A percentile compares a stretch with the other conserved stretches of the same genome.
These are phyloP conservation scores for Lonchura striata DNA, from an alignment of 2,113 vertebrate species.

Conservation along the genomic window DNA sequence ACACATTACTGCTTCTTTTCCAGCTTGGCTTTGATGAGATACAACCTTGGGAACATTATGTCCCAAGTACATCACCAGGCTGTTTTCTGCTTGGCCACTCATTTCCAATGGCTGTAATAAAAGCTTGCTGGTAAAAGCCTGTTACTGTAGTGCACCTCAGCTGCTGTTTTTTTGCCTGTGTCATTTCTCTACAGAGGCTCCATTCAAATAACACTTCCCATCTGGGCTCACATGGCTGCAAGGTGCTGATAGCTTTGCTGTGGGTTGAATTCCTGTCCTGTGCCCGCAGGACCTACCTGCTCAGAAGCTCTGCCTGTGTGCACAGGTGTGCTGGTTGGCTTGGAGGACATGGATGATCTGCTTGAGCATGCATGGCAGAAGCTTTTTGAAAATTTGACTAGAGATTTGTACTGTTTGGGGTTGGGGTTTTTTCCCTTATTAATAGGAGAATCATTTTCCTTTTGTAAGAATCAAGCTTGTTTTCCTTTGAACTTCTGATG, in stretches of 20 bases:
- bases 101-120: not conserved
- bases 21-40: not conserved
- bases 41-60: not conserved
- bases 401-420: not conserved
- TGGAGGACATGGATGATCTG: not conserved
- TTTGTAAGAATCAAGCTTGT: not conserved
- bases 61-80: not conserved
- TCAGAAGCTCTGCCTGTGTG: slow-evolving; percentile 7
- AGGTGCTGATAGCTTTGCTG: slow-evolving; percentile 30
- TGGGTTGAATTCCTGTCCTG: not conserved
- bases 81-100: slow-evolving; percentile 41
- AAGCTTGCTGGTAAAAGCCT: not conserved
- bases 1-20: not conserved
- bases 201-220: not conserved
- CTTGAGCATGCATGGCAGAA: slow-evolving; percentile 55
- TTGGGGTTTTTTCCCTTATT: not conserved
- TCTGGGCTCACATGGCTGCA: not conserved
- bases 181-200: not conserved
- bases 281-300: not conserved
- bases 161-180: slow-evolving; percentile 8
- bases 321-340: not conserved
- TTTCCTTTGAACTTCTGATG: not conserved
- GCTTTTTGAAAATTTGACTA: slow-evolving; percentile 9
- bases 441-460: not conserved
- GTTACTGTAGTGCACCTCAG: not conserved